Conservation (phyloP, 2,113 vertebrate genomes). For the Anoplopoma fimbria region DNA sequence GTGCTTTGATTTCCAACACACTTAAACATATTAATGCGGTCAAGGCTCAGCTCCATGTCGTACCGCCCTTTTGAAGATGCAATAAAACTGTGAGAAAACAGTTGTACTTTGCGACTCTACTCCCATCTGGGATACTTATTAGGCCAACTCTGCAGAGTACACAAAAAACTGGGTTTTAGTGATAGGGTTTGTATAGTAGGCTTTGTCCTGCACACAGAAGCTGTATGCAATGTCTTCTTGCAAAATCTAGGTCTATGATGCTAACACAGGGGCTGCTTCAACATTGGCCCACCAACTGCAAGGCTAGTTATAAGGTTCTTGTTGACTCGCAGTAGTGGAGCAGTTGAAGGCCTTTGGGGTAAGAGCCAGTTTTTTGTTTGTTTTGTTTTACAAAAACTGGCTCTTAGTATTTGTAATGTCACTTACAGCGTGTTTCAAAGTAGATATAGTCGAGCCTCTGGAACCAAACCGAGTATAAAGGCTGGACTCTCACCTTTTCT, state of each 20-base stretch:
- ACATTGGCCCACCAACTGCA: neutral
- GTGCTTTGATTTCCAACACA: constrained; percentile 44
- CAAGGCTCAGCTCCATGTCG: constrained; percentile 32
- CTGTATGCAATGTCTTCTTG: constrained; percentile 24
- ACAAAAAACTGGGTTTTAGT: constrained; percentile 32
- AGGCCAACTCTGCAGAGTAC: constrained; percentile 66
- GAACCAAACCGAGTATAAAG: neutral
- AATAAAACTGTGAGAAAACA: constrained; percentile 75
- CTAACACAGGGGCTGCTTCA: neutral
- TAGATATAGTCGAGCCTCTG: neutral
- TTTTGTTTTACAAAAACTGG: no score
- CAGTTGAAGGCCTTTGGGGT: neutral
- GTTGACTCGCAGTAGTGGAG: neutral
- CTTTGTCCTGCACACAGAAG: constrained; percentile 19
- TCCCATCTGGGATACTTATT: constrained; percentile 74
- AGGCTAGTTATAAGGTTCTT: neutral
- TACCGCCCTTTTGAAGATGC: constrained; percentile 73
- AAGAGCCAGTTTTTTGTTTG: no score
- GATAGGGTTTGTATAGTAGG: constrained; percentile 18
- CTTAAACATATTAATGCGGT: constrained; percentile 43
- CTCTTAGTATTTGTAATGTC: neutral
- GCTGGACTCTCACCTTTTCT: neutral
- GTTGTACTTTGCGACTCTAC: constrained; percentile 52
- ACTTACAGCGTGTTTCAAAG: neutral
- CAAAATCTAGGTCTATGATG: neutral